phyloP scores from a whole-genome alignment of 2,113 vertebrate genomes.

The Sylvietta virens region DNA sequence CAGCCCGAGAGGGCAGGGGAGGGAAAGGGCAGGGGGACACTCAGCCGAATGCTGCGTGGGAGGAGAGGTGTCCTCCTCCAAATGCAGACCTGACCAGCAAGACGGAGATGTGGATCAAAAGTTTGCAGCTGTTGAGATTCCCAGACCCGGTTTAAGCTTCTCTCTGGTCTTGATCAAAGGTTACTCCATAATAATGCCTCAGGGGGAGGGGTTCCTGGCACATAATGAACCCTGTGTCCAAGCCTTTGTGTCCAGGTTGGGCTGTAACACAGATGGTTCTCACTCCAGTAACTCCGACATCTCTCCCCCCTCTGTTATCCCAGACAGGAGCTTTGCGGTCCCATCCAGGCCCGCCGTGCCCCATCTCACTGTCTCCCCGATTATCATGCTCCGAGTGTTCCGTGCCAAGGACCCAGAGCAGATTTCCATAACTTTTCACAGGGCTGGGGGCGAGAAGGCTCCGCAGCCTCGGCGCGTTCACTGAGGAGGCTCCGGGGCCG shows the following conservation, averaged over 20 bases:
- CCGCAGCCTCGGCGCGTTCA: not conserved
- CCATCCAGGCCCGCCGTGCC: not conserved
- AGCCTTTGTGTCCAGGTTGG: slow-evolving; percentile 56
- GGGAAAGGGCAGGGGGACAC: not conserved
- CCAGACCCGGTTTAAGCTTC: slow-evolving; percentile 35
- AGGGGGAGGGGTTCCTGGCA: slow-evolving; percentile 30
- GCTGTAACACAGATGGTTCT: slow-evolving; percentile 54
- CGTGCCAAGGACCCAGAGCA: not conserved
- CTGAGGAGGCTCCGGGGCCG: not conserved
- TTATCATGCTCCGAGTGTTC: slow-evolving; percentile 8
- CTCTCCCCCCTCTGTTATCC: slow-evolving; percentile 20
- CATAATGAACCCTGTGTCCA: slow-evolving; percentile 54
- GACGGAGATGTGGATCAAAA: slow-evolving; percentile 13
- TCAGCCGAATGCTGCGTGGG: not conserved
- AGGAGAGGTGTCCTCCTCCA: not conserved
- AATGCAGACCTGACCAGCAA: not conserved
- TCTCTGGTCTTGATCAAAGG: slow-evolving; percentile 65
- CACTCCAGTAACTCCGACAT: slow-evolving; percentile 54
- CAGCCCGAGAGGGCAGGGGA: not conserved
- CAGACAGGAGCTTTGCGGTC: slow-evolving; percentile 17
- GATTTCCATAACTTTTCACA: slow-evolving; percentile 27
- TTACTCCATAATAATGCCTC: slow-evolving; percentile 38
- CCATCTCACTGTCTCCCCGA: slow-evolving; percentile 26
- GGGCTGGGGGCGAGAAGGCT: not conserved
- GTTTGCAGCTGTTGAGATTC: slow-evolving; percentile 20